These are phyloP conservation scores for Invenusta paracnida DNA, from an alignment of 2,888 invertebrate species.

Conservation along the genomic window DNA sequence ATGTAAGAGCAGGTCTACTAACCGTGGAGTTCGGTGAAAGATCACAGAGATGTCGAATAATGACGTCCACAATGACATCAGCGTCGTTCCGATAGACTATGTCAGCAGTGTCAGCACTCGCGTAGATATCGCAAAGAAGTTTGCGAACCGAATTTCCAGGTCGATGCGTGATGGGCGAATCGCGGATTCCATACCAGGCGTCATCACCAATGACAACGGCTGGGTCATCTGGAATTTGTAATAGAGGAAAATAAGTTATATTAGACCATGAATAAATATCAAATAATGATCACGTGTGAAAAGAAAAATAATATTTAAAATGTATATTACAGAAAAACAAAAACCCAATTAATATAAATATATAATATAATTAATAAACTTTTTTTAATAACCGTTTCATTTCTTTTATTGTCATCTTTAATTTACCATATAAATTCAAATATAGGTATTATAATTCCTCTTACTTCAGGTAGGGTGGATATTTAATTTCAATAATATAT, in stretches of 20 bases:
- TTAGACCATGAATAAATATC: too few relatives aligned
- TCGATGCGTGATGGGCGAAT: background rate
- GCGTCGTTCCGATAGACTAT: constrained; percentile 91
- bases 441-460: too few relatives aligned
- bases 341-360: too few relatives aligned
- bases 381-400: too few relatives aligned
- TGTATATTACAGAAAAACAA: background rate
- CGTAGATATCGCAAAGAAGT: constrained; percentile 79
- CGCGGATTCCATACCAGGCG: constrained; percentile 16
- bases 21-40: constrained; percentile 67
- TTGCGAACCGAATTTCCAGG: constrained; percentile 75
- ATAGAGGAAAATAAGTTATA: too few relatives aligned
- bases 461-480: too few relatives aligned
- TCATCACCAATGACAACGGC: background rate
- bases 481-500: too few relatives aligned
- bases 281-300: too few relatives aligned
- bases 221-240: constrained; percentile 31
- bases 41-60: constrained; percentile 81
- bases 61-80: constrained; percentile 85
- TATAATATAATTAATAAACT: too few relatives aligned
- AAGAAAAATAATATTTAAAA: background rate
- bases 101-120: constrained; percentile 72
- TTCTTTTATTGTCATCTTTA: too few relatives aligned
- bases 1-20: too few relatives aligned
- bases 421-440: too few relatives aligned